Evolutionary conservation across 2,113 vertebrate species (phyloP).

Genomic region (Nanorana parkeri): DNA sequence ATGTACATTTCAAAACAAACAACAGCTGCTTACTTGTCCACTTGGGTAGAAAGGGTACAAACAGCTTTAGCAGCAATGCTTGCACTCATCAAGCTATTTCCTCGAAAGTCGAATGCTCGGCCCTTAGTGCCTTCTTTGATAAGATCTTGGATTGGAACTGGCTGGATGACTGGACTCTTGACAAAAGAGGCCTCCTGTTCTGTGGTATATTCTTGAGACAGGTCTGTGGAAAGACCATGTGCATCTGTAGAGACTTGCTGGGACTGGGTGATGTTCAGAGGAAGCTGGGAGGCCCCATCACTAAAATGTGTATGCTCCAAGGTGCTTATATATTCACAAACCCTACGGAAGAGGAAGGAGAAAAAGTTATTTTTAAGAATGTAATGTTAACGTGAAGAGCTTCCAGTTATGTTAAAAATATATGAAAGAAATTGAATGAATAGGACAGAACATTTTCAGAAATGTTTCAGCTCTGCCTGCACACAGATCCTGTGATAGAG

Average conservation of each 20-base stretch:
- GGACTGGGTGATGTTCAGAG: slow-evolving; percentile 85
- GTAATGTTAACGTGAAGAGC: too few relatives aligned
- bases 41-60: slow-evolving; percentile 88
- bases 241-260: slow-evolving; percentile 67
- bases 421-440: too few relatives aligned
- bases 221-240: slow-evolving; percentile 64
- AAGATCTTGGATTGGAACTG: slow-evolving; percentile 89
- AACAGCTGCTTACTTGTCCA: slow-evolving; percentile 80
- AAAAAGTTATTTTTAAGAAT: neutral
- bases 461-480: too few relatives aligned
- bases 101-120: slow-evolving; percentile 81
- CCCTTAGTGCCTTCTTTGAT: slow-evolving; percentile 81
- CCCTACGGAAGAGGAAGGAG: slow-evolving; percentile 71
- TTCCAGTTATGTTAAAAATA: too few relatives aligned
- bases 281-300: slow-evolving; percentile 79
- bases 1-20: too few relatives aligned
- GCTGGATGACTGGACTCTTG: slow-evolving; percentile 82
- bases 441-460: too few relatives aligned
- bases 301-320: slow-evolving; percentile 96
- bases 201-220: slow-evolving; percentile 68
- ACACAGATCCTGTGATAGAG: too few relatives aligned
- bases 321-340: slow-evolving; percentile 93
- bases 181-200: slow-evolving; percentile 78
- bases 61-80: slow-evolving; percentile 86
- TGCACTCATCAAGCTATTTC: slow-evolving; percentile 85